Evolutionary conservation across 2,797 vertebrate species (phyloP).

Genomic region (Notoglanidium macrostoma): DNA sequence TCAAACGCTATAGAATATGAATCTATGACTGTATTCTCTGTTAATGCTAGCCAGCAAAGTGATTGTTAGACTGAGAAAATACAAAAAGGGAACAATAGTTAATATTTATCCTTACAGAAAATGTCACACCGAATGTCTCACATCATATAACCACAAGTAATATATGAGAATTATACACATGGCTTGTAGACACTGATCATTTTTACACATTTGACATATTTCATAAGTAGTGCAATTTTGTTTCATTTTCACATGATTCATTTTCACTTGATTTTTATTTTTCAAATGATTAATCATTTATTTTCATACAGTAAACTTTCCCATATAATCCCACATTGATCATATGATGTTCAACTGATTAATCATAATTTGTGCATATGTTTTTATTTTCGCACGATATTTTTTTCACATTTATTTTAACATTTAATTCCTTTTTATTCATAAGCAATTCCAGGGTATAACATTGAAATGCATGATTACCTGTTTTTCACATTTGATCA

Average conservation of each 20-base stretch:
- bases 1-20: slow-evolving; percentile 21
- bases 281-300: not conserved
- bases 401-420: not conserved
- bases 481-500: not conserved
- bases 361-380: not conserved
- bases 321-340: not conserved
- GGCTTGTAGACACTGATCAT: not conserved
- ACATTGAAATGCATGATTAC: not conserved
- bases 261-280: not conserved
- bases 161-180: not conserved
- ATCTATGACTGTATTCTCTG: not conserved
- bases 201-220: not conserved
- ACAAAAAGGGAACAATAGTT: not conserved
- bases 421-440: not conserved
- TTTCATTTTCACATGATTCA: not conserved
- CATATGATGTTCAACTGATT: not conserved
- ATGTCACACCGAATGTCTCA: not conserved
- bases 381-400: not conserved
- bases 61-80: not conserved
- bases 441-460: not conserved
- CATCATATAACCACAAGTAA: not conserved
- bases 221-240: not conserved
- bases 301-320: not conserved
- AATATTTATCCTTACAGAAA: not conserved
- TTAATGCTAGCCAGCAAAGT: not conserved